These are phyloP conservation scores for Drosophila borealis DNA, from an alignment of 2,888 invertebrate genomes.

Conservation along the genomic window DNA sequence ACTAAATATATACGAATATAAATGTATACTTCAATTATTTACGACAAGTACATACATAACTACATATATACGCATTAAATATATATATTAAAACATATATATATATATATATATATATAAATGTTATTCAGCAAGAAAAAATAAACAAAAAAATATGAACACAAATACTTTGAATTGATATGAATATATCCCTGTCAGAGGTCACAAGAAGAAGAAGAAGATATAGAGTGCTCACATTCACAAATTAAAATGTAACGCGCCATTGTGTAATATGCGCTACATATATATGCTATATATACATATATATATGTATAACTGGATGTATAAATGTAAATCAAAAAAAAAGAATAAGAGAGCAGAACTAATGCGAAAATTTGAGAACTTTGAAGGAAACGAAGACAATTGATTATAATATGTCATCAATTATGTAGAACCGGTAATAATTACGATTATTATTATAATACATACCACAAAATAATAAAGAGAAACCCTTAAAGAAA, in stretches of 20 bases:
- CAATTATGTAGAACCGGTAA: constrained; percentile 60
- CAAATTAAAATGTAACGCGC: constrained; percentile 64
- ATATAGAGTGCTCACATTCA: constrained; percentile 20
- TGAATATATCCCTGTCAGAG: constrained; percentile 35
- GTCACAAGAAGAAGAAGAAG: constrained; percentile 17
- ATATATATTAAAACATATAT: constrained; percentile 30
- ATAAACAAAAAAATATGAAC: constrained; percentile 16
- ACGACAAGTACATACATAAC: constrained; percentile 15
- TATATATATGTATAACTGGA: constrained; percentile 36
- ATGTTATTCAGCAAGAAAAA: constrained; percentile 38
- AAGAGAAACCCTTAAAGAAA: constrained; percentile 63
- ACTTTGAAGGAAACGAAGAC: constrained; percentile 35
- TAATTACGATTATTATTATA: constrained; percentile 69
- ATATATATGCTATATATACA: constrained; percentile 35
- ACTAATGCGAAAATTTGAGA: constrained; percentile 47
- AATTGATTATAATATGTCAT: constrained; percentile 40
- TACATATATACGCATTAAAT: constrained; percentile 24
- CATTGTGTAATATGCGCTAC: constrained; percentile 75
- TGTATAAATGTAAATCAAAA: constrained; percentile 63
- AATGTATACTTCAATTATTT: constrained; percentile 37
- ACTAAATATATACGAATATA: constrained; percentile 18
- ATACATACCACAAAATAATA: constrained; percentile 68
- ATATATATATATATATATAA: constrained; percentile 32
- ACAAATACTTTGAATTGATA: constrained; percentile 30
- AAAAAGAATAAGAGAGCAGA: constrained; percentile 7